Conservation (phyloP, 2,113 vertebrate species). For the Numida meleagris region DNA sequence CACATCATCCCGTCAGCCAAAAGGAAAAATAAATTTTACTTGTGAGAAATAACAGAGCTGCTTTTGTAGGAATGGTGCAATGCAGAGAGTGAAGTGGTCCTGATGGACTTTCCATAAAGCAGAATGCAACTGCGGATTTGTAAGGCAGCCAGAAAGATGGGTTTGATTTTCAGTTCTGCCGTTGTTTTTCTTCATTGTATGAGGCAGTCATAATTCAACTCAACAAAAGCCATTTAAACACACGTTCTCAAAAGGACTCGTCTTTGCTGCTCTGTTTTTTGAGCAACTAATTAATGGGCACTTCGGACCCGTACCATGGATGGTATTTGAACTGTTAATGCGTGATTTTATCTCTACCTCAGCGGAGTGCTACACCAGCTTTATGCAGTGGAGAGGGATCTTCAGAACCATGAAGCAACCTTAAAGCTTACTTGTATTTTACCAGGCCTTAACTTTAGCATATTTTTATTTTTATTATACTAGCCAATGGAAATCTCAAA, state of each 20-base stretch:
- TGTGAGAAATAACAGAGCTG: not conserved
- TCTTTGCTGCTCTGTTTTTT: not conserved
- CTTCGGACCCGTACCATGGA: not conserved
- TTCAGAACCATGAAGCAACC: not conserved
- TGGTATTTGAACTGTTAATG: not conserved
- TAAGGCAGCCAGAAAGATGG: not conserved
- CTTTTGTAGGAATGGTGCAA: not conserved
- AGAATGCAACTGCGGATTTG: fast-evolving
- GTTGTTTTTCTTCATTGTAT: not conserved
- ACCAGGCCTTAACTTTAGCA: not conserved
- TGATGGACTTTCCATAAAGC: not conserved
- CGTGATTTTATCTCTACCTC: not conserved
- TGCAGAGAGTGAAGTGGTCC: not conserved
- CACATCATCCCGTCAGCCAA: not conserved
- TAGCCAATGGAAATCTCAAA: not conserved
- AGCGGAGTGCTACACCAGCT: not conserved
- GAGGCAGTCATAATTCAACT: not conserved
- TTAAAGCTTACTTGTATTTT: not conserved
- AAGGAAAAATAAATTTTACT: not conserved
- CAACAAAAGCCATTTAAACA: not conserved
- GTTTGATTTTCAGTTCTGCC: not conserved
- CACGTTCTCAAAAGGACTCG: not conserved
- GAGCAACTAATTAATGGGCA: not conserved
- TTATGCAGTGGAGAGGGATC: not conserved
- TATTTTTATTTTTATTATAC: not conserved